Evolutionary conservation across 1,140 invertebrate genomes (phyloP).

Genomic region (Rhizoglyphus robini): DNA sequence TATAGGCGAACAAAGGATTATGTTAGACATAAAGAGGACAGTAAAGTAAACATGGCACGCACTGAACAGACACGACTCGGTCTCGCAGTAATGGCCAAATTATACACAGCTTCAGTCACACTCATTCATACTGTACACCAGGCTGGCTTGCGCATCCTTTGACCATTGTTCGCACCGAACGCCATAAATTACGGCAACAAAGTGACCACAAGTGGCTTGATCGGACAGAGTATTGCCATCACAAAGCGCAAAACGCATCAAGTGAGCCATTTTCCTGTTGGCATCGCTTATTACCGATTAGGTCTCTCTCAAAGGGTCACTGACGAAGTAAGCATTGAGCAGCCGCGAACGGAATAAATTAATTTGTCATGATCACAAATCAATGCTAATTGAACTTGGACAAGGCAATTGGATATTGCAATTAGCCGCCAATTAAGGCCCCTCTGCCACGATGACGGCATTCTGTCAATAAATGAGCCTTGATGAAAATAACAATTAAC

Average conservation of each 20-base stretch:
- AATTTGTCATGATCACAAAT: not conserved
- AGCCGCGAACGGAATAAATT: slow-evolving; percentile 8
- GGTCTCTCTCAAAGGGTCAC: slow-evolving; percentile 7
- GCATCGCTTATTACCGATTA: slow-evolving; percentile 4
- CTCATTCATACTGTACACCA: not conserved
- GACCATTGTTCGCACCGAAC: not conserved
- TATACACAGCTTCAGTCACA: not conserved
- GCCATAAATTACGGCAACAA: slow-evolving; percentile 1
- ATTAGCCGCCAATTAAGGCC: slow-evolving; percentile 4
- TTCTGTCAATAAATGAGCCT: slow-evolving; percentile 5
- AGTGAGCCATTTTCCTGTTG: not conserved
- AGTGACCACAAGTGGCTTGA: not conserved
- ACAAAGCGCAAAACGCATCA: not conserved
- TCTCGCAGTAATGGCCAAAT: slow-evolving; percentile 6
- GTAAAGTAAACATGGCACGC: not conserved
- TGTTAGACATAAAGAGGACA: not conserved
- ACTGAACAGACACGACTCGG: not conserved
- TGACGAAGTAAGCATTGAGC: not conserved
- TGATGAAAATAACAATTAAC: slow-evolving; percentile 13
- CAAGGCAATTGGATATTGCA: not conserved
- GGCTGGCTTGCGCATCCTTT: too few species aligned
- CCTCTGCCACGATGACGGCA: not conserved
- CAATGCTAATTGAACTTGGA: not conserved
- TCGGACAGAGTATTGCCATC: not conserved
- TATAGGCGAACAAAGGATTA: slow-evolving; percentile 15